Base-by-base conservation (phyloP, 2,888 invertebrate species). In the Anagyrus pseudococci region DNA sequence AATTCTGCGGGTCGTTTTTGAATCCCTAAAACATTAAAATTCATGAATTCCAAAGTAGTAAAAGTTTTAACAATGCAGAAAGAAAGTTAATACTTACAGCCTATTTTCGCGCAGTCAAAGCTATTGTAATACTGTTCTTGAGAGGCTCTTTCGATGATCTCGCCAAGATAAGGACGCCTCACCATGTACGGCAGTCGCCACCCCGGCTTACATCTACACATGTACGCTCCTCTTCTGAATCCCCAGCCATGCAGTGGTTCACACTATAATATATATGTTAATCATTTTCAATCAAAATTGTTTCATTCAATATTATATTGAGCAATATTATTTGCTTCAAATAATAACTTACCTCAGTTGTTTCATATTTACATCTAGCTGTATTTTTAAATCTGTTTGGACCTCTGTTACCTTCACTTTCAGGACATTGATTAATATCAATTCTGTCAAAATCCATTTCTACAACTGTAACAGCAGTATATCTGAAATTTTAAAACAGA, bases 211-310 rank as follows among this genome's bases (percentile, higher is more conserved):
- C 98, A 98, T 68, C 95, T 87, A 77, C 96, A 96, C 77, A 96
- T 95, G 82, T 96, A 98, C 7, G 96, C 97, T 54, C 98, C 98
- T 74, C 98, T 87, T 57, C 96, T 86, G 81, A 94, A 96, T 44
- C 98, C 98, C 92, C 93, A 98, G 3, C 98, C 98, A 78, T 96
- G 91, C 53, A 98, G 81, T 0, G 98, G 98, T 82, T 98, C 98
- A 81, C 98, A 98, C 92, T 94, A 73, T 46, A 77, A 74, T 46
- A 25, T 22, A 47, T 47, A 22, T 47, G 10, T 47, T 23, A 37
- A 29, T 7, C 29, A 22, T 22, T 47, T 4, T n/a, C 43, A 41
- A 41, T 41, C n/a, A 4, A 10, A 29, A 29, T 29, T 29, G 40
- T 15, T 7, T 41, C 4, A n/a, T n/a, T n/a, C 40, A 41, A 41